A percentile compares a stretch with the other conserved stretches of the same genome.
phyloP scores from a whole-genome alignment of 2,797 vertebrate genomes.

The Coluber constrictor region DNA sequence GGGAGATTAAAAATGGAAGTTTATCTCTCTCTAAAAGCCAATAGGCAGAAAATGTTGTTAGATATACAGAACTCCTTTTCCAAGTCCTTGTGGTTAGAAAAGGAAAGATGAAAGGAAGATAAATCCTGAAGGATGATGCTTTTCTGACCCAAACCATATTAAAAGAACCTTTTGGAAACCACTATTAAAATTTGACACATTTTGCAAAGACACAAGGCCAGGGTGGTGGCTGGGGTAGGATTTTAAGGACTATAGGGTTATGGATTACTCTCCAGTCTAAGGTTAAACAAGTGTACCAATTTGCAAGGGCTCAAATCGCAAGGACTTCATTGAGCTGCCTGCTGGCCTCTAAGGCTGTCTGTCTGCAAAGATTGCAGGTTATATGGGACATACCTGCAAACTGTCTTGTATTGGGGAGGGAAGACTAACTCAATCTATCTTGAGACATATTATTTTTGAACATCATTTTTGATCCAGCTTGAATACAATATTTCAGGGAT shows the following conservation, averaged over 20 bases:
- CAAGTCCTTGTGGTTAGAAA: neutral
- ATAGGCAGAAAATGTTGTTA: neutral
- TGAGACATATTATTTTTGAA: neutral
- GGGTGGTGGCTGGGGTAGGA: neutral
- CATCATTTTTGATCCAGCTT: neutral
- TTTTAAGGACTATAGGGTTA: neutral
- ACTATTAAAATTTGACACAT: neutral
- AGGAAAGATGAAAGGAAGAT: neutral
- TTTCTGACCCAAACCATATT: neutral
- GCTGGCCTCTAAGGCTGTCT: neutral
- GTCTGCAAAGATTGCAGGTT: neutral
- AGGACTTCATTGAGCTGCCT: neutral
- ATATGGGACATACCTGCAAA: neutral
- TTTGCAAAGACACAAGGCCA: neutral
- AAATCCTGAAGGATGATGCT: neutral
- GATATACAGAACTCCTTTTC: neutral
- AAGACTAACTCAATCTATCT: neutral
- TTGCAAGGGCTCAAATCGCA: neutral
- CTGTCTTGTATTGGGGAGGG: neutral
- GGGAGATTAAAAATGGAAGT: neutral
- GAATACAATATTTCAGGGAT: neutral
- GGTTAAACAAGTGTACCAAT: neutral
- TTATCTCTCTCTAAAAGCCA: neutral
- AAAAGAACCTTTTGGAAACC: neutral
- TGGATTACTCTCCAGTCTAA: neutral